A percentile compares a stretch with the other conserved stretches of the same genome.
phyloP scores from a whole-genome alignment of 30 jellyfish, hydroid and myxozoan genomes.

The Aurelia aurita complex sp. Pacific region DNA sequence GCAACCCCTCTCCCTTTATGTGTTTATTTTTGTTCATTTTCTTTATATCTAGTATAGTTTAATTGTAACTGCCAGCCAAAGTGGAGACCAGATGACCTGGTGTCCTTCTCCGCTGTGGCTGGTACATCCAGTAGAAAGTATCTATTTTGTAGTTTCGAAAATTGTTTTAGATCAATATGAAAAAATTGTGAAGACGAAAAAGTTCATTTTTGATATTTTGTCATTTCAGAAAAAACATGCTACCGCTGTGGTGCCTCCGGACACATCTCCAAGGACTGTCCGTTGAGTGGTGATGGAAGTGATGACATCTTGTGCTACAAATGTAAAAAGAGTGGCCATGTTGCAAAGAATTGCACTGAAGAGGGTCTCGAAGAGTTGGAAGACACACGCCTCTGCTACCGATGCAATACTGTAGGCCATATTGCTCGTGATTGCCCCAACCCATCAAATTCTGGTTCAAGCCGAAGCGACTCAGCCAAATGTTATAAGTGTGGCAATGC shows the following conservation, averaged over 20 bases:
- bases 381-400: slow-evolving; percentile 61
- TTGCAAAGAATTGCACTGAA: slow-evolving; percentile 65
- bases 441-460: slow-evolving; percentile 2
- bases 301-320: slow-evolving; percentile 67
- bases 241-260: slow-evolving; percentile 67
- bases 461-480: slow-evolving; percentile 35
- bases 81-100: too few relatives aligned
- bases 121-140: too few relatives aligned
- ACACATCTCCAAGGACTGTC: slow-evolving; percentile 70
- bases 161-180: too few relatives aligned
- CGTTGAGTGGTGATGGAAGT: slow-evolving; percentile 19
- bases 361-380: slow-evolving; percentile 37
- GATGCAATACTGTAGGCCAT: slow-evolving; percentile 61
- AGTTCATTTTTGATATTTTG: not conserved
- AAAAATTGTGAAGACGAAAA: too few relatives aligned
- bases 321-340: slow-evolving; percentile 63
- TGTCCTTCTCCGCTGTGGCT: too few relatives aligned
- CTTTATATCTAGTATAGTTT: too few relatives aligned
- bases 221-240: slow-evolving; percentile 54
- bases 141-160: too few relatives aligned
- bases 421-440: slow-evolving; percentile 83
- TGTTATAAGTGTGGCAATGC: slow-evolving; percentile 87
- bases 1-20: too few relatives aligned
- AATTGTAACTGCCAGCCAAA: too few relatives aligned
- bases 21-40: too few relatives aligned